phyloP scores from a whole-genome alignment of 92 coral and sea anemone genomes.

The Montipora capitata region DNA sequence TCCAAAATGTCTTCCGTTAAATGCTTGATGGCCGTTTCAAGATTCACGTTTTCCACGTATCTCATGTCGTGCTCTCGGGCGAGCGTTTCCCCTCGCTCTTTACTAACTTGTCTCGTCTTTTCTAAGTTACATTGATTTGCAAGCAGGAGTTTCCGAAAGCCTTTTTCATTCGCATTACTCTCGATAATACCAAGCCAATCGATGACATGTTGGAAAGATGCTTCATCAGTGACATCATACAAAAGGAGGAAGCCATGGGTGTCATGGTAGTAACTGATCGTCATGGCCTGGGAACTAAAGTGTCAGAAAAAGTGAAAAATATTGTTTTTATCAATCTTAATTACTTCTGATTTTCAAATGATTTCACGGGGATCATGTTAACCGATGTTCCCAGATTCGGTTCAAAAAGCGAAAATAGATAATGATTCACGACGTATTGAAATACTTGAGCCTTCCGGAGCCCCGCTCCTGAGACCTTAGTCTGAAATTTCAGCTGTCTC shows the following conservation, averaged over 20 bases:
- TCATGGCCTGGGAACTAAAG: conserved; percentile 35
- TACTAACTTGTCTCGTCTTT: conserved; percentile 42
- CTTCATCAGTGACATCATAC: conserved; percentile 65
- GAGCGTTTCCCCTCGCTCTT: conserved; percentile 45
- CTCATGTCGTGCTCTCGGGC: conserved; percentile 56
- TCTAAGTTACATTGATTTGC: conserved; percentile 56
- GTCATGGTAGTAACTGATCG: conserved; percentile 63
- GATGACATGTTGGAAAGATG: conserved; percentile 54
- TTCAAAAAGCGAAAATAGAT: too few relatives aligned
- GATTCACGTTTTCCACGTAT: conserved; percentile 42
- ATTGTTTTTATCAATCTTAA: too few relatives aligned
- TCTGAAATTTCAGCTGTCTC: too few relatives aligned
- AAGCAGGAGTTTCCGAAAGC: conserved; percentile 47
- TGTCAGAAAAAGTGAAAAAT: too few relatives aligned
- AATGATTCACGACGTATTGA: too few relatives aligned
- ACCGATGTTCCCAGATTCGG: too few relatives aligned
- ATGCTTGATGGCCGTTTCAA: conserved; percentile 54
- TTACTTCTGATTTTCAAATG: too few relatives aligned
- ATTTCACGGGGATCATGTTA: too few relatives aligned
- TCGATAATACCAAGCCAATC: conserved; percentile 64
- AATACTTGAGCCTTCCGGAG: too few relatives aligned
- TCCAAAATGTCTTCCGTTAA: conserved; percentile 58
- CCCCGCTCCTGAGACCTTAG: too few relatives aligned
- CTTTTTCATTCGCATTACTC: conserved; percentile 51
- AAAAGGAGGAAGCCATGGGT: conserved; percentile 63